These are phyloP conservation scores for Heterocephalus glaber DNA, from an alignment of 2,113 vertebrate species.

Conservation along the genomic window DNA sequence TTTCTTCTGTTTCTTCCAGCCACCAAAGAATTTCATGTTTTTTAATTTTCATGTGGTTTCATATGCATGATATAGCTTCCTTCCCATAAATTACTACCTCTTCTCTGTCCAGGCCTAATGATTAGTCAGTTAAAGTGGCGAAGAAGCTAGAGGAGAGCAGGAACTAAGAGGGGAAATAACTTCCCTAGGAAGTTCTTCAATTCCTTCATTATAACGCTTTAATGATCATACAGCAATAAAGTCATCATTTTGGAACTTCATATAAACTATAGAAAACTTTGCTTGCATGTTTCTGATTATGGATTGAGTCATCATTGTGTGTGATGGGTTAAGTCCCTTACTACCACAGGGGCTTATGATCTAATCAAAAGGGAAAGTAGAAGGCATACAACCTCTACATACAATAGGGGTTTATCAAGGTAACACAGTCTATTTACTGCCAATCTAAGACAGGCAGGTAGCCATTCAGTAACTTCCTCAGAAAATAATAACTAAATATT, in stretches of 20 bases:
- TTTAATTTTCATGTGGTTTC: background rate
- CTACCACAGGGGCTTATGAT: background rate
- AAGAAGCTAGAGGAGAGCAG: background rate
- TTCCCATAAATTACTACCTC: background rate
- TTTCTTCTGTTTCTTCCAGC: conserved; percentile 43
- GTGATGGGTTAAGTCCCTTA: background rate
- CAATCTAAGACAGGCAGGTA: background rate
- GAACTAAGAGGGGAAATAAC: conserved; percentile 7
- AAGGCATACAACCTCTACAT: background rate
- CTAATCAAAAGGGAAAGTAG: background rate
- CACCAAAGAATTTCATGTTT: conserved; percentile 14
- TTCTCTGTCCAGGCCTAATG: background rate
- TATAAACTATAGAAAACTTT: conserved; percentile 36
- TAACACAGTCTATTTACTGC: background rate
- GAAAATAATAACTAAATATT: background rate
- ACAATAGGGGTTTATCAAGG: background rate
- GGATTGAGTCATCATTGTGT: background rate
- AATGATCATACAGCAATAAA: background rate
- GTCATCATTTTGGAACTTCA: conserved; percentile 45
- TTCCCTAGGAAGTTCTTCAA: conserved; percentile 38
- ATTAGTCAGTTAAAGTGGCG: background rate
- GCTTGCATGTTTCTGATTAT: conserved; percentile 33
- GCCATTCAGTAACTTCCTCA: background rate
- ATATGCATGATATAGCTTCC: background rate
- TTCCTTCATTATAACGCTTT: conserved; percentile 1